Evolutionary conservation across 2,888 invertebrate genomes (phyloP).

Genomic region (Megastigmus dorsalis): DNA sequence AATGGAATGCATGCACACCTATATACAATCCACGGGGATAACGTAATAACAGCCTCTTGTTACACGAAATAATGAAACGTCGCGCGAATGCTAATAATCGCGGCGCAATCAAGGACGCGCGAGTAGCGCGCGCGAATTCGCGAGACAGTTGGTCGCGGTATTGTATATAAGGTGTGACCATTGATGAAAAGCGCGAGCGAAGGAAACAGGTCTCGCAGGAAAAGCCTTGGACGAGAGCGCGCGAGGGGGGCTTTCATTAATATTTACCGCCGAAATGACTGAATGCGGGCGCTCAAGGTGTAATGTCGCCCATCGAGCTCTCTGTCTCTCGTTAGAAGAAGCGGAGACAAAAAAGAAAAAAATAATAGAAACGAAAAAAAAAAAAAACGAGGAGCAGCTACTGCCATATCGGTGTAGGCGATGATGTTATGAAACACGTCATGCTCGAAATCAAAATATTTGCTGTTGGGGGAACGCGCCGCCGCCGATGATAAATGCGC

Average conservation of each 20-base stretch:
- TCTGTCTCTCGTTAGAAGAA: too few species aligned
- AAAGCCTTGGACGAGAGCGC: constrained; percentile 16
- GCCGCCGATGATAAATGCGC: too few species aligned
- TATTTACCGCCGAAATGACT: constrained; percentile 19
- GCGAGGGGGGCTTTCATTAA: constrained; percentile 16
- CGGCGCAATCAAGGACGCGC: constrained; percentile 34
- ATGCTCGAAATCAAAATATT: constrained; percentile 36
- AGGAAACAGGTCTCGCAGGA: constrained; percentile 14
- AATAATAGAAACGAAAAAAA: too few species aligned
- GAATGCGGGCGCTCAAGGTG: constrained; percentile 6
- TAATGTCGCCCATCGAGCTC: too few species aligned
- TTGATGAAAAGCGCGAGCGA: too few species aligned
- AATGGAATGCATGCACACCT: too few species aligned
- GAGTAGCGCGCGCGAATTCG: neutral
- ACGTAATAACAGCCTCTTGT: neutral
- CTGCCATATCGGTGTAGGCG: constrained; percentile 13
- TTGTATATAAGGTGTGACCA: constrained; percentile 1
- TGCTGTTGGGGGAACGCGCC: too few species aligned
- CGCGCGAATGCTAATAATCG: constrained; percentile 1
- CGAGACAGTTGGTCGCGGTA: too few species aligned
- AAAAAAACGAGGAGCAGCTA: neutral
- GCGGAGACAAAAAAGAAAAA: too few species aligned
- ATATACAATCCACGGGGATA: neutral
- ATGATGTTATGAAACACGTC: constrained; percentile 34
- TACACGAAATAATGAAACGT: constrained; percentile 13